A percentile compares a stretch with the other conserved stretches of the same genome.
Evolutionary conservation across 2,888 invertebrate species (phyloP).

Genomic region (Beris chalybata): DNA sequence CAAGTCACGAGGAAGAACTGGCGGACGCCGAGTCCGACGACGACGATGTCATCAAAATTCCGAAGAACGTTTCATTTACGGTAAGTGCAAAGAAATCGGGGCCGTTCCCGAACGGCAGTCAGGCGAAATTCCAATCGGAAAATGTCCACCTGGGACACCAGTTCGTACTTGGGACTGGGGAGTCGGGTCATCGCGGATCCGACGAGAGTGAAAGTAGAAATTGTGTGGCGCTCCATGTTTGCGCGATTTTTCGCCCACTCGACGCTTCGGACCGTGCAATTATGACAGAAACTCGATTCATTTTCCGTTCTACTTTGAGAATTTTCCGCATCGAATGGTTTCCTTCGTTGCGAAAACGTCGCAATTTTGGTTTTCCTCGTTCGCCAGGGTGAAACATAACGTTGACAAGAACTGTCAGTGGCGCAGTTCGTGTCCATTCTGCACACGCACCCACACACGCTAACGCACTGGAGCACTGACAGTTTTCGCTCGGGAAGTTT

Average conservation of each 20-base stretch:
- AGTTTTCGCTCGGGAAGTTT: conserved; percentile 12
- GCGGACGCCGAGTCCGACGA: conserved; percentile 37
- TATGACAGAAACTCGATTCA: neutral
- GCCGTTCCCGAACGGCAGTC: too few relatives aligned
- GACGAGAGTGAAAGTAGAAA: too few relatives aligned
- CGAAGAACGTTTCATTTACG: conserved; percentile 32
- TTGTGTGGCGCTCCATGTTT: too few relatives aligned
- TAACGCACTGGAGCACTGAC: conserved; percentile 4
- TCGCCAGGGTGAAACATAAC: conserved; percentile 3
- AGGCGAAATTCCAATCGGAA: too few relatives aligned
- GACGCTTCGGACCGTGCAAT: neutral
- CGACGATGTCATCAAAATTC: conserved; percentile 38
- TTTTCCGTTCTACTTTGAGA: neutral
- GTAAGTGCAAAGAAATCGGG: conserved; percentile 20
- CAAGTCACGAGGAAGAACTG: conserved; percentile 37
- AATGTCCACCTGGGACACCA: too few relatives aligned
- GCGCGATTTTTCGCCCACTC: neutral
- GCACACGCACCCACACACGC: neutral
- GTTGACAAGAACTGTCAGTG: conserved; percentile 25
- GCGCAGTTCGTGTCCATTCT: neutral
- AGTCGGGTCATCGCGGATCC: too few relatives aligned
- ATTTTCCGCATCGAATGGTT: neutral
- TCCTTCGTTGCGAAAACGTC: conserved; percentile 2
- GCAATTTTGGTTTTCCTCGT: conserved; percentile 10
- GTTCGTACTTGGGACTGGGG: too few relatives aligned